Conservation (phyloP, 2,797 vertebrate species). For the Bufotes viridis region DNA sequence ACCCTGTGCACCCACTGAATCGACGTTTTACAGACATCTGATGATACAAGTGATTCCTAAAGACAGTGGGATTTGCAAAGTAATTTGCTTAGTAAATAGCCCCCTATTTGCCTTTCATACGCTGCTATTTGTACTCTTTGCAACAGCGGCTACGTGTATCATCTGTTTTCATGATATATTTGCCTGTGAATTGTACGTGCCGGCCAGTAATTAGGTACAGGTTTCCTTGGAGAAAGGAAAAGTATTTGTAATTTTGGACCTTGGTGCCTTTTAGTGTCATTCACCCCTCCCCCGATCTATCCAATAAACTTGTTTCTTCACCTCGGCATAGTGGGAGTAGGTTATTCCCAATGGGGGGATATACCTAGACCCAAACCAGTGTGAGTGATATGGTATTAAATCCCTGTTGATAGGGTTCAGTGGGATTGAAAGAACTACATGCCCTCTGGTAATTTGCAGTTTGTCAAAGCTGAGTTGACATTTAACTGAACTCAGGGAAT, state of each 20-base stretch:
- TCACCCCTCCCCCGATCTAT: constrained; percentile 31
- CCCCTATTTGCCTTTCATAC: constrained; percentile 18
- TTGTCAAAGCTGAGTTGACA: constrained; percentile 69
- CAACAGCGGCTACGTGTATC: constrained; percentile 25
- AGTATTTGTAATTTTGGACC: constrained; percentile 55
- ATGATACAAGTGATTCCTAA: not conserved
- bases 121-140: constrained; percentile 22
- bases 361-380: constrained; percentile 59
- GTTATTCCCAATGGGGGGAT: constrained; percentile 57
- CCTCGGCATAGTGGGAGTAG: constrained; percentile 46
- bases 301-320: constrained; percentile 61
- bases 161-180: constrained; percentile 49
- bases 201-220: constrained; percentile 48
- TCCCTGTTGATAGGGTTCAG: constrained; percentile 67
- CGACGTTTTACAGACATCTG: not conserved
- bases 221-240: constrained; percentile 54
- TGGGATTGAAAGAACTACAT: constrained; percentile 68
- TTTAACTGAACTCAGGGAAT: constrained; percentile 68
- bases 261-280: constrained; percentile 36
- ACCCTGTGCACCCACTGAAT: not conserved
- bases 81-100: constrained; percentile 47
- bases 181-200: constrained; percentile 22
- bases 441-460: constrained; percentile 68
- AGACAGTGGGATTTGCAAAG: not conserved
- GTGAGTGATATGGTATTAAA: constrained; percentile 62